Percentiles rank a stretch among this genome's conserved stretches.
Conservation (phyloP, 2,888 invertebrate genomes). For the Hermaeophaga mercurialis region DNA sequence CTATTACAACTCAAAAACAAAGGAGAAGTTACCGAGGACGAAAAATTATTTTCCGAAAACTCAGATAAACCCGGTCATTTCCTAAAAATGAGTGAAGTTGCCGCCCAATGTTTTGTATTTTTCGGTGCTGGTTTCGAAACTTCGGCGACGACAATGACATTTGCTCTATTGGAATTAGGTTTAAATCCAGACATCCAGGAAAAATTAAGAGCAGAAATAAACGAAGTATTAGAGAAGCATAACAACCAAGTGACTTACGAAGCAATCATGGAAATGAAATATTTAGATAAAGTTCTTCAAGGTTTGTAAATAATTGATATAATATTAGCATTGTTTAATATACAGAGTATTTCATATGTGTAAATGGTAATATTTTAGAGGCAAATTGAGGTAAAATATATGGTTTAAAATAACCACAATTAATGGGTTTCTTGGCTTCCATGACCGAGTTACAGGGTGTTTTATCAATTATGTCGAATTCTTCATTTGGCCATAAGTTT, state of each 20-base stretch:
- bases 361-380: too few relatives aligned
- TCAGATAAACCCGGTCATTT: conserved; percentile 6
- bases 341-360: too few relatives aligned
- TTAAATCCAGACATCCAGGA: conserved; percentile 40
- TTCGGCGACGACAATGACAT: conserved; percentile 43
- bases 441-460: too few relatives aligned
- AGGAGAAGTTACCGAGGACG: conserved; percentile 49
- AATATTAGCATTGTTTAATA: too few relatives aligned
- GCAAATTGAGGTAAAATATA: too few relatives aligned
- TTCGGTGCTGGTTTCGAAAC: conserved; percentile 45
- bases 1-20: conserved; percentile 57
- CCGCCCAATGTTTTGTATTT: conserved; percentile 40
- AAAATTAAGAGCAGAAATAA: conserved; percentile 39
- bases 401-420: too few relatives aligned
- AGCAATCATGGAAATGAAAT: conserved; percentile 39
- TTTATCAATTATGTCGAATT: too few relatives aligned
- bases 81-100: conserved; percentile 28
- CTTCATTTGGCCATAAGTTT: too few relatives aligned
- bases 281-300: conserved; percentile 57
- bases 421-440: too few relatives aligned
- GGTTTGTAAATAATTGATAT: conserved; percentile 45
- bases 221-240: conserved; percentile 33
- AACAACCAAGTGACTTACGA: conserved; percentile 41
- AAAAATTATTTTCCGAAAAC: conserved; percentile 44
- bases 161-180: conserved; percentile 41